These are phyloP conservation scores for Tachyglossus aculeatus DNA, from an alignment of 2,797 vertebrate genomes.

Conservation along the genomic window DNA sequence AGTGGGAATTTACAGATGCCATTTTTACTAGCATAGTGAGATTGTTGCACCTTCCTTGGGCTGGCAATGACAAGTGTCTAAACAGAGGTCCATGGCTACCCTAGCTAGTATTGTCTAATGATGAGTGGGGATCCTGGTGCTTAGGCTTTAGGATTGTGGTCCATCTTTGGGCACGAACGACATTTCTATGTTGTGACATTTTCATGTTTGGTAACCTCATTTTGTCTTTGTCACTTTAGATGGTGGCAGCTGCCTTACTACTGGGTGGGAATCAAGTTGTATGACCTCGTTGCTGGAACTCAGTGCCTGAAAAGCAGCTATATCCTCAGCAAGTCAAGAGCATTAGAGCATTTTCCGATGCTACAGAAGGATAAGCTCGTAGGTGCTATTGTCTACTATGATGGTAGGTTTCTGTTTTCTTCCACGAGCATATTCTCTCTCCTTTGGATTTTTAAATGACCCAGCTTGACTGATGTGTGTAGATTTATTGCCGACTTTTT, in stretches of 20 bases:
- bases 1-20: neutral
- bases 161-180: neutral
- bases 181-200: neutral
- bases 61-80: neutral
- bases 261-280: slow-evolving; percentile 96
- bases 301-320: slow-evolving; percentile 96
- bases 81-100: neutral
- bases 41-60: neutral
- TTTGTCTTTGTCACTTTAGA: slow-evolving; percentile 62
- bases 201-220: neutral
- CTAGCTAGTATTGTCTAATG: neutral
- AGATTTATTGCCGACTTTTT: no score
- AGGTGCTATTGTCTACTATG: slow-evolving; percentile 96
- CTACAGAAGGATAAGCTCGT: slow-evolving; percentile 91
- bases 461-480: no score
- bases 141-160: neutral
- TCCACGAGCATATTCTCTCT: neutral
- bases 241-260: slow-evolving; percentile 99
- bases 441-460: neutral
- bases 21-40: neutral
- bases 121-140: neutral
- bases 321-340: slow-evolving; percentile 88
- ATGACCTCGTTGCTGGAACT: slow-evolving; percentile 91
- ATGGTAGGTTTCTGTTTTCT: slow-evolving; percentile 77
- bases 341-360: slow-evolving; percentile 96